Evolutionary conservation across 2,113 vertebrate species (phyloP).

Genomic region (Ailurus styani): DNA sequence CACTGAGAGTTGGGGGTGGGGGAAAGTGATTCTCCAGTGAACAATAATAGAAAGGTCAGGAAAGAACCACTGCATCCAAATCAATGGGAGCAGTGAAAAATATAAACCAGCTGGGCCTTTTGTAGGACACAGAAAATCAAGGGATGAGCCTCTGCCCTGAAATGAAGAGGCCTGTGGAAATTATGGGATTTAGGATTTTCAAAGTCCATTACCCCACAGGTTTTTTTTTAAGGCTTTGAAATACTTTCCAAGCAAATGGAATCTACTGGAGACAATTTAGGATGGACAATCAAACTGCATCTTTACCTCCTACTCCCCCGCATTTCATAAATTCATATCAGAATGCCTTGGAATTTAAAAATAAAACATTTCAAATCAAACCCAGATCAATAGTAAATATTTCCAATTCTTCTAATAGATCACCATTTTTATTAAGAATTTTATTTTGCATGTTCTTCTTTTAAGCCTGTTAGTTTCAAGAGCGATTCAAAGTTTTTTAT

Average conservation of each 20-base stretch:
- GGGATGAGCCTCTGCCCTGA: constrained; percentile 17
- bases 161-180: constrained; percentile 51
- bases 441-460: constrained; percentile 76
- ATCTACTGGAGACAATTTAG: constrained; percentile 38
- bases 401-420: constrained; percentile 77
- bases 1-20: not conserved
- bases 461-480: constrained; percentile 77
- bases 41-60: constrained; percentile 49
- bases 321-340: constrained; percentile 24
- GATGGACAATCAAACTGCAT: constrained; percentile 29
- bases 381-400: constrained; percentile 73
- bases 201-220: not conserved
- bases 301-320: constrained; percentile 21
- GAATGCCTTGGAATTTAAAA: constrained; percentile 46
- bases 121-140: constrained; percentile 27
- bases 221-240: constrained; percentile 45
- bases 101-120: constrained; percentile 44
- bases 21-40: constrained; percentile 48
- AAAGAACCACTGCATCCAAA: constrained; percentile 20
- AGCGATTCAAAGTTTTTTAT: constrained; percentile 79
- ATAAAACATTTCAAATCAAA: constrained; percentile 62
- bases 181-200: constrained; percentile 32
- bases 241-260: constrained; percentile 52
- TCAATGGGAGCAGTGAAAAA: constrained; percentile 37
- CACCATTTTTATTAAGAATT: constrained; percentile 77